These are phyloP conservation scores for Bufo bufo DNA, from an alignment of 2,113 vertebrate species.

Conservation along the genomic window DNA sequence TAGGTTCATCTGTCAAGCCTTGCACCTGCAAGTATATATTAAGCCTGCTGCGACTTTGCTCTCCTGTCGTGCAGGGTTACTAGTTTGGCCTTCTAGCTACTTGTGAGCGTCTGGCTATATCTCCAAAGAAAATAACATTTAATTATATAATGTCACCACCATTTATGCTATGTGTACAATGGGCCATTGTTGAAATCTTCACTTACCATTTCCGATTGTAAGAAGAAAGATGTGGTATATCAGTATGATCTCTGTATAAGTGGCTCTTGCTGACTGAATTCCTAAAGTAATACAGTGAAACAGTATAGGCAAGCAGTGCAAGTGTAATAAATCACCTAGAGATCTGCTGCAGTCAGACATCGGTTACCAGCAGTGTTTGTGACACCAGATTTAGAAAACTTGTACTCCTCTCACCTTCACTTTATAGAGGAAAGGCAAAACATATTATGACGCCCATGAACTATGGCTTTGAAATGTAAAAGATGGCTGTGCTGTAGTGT, in stretches of 20 bases:
- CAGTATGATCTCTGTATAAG: background rate
- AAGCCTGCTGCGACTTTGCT: background rate
- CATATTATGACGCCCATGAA: background rate
- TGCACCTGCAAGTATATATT: slow-evolving; percentile 19
- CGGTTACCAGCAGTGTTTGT: background rate
- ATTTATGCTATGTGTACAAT: background rate
- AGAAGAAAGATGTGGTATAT: background rate
- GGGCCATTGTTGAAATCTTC: background rate
- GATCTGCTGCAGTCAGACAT: background rate
- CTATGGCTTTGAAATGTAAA: background rate
- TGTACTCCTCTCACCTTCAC: background rate
- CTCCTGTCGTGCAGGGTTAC: slow-evolving; percentile 7
- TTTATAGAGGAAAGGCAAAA: background rate
- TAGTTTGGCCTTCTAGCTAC: slow-evolving; percentile 11
- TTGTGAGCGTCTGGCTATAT: background rate
- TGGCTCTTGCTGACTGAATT: background rate
- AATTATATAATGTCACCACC: slow-evolving; percentile 12
- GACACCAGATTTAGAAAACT: background rate
- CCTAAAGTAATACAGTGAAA: background rate
- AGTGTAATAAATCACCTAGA: background rate
- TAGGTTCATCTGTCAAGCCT: slow-evolving; percentile 11
- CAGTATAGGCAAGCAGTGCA: background rate
- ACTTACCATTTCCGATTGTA: background rate
- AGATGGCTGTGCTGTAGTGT: background rate
- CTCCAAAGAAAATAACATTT: background rate